phyloP scores from a whole-genome alignment of 2,113 vertebrate genomes.

The Ploceus nigricollis region DNA sequence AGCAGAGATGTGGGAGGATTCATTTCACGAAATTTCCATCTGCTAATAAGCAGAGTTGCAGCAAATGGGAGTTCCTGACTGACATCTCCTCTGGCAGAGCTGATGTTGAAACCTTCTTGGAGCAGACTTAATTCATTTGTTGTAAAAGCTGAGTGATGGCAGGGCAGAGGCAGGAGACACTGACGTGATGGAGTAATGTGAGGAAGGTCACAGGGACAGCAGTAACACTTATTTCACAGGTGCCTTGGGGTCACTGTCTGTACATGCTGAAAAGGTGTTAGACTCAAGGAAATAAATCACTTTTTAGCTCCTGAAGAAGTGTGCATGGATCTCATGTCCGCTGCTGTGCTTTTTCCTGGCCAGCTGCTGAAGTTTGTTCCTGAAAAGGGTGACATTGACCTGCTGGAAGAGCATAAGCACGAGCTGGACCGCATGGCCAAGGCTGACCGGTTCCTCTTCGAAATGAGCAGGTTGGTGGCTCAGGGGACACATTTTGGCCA shows the following conservation, averaged over 20 bases:
- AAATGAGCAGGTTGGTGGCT: constrained; percentile 92
- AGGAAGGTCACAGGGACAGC: not conserved
- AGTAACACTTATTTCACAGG: not conserved
- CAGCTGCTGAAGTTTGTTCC: constrained; percentile 97
- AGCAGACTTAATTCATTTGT: not conserved
- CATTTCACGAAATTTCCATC: not conserved
- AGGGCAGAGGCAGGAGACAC: not conserved
- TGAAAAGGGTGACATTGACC: constrained; percentile 93
- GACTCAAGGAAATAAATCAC: not conserved
- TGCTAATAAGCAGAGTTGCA: not conserved
- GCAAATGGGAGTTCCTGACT: not conserved
- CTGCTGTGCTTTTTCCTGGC: not conserved
- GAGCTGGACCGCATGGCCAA: constrained; percentile 97
- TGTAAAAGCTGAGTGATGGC: not conserved
- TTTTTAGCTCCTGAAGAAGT: not conserved
- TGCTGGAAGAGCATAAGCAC: constrained; percentile 95
- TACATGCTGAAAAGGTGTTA: not conserved
- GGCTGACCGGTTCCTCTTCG: constrained; percentile 95
- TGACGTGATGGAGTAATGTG: not conserved
- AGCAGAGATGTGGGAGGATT: not conserved
- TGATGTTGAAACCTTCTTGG: not conserved
- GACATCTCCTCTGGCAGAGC: not conserved
- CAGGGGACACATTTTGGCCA: not conserved
- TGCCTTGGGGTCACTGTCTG: not conserved
- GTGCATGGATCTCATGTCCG: not conserved